A percentile compares a stretch with the other conserved stretches of the same genome.
Evolutionary conservation across 2,888 invertebrate genomes (phyloP).

Genomic region (Rhyacophila evoluta): DNA sequence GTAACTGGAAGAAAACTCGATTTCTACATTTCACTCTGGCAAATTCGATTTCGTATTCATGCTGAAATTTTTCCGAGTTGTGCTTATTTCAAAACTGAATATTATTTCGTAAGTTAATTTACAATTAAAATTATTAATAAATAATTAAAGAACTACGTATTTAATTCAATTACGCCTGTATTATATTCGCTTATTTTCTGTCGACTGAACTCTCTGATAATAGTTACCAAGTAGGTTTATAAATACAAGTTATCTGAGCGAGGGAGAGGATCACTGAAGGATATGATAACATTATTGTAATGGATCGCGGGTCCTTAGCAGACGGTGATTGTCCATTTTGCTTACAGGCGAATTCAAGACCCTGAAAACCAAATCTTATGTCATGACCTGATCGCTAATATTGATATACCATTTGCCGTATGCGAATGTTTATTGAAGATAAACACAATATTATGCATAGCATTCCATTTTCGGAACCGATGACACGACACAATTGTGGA

Average conservation of each 20-base stretch:
- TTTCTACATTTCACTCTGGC: not conserved
- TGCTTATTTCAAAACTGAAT: not conserved
- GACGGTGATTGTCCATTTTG: not conserved
- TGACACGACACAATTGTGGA: too few species aligned
- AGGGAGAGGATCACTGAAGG: too few species aligned
- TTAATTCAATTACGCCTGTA: too few species aligned
- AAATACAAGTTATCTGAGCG: too few species aligned
- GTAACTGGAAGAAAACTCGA: not conserved
- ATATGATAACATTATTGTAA: not conserved
- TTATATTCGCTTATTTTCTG: too few species aligned
- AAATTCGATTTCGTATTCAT: too few species aligned
- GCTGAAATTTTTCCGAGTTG: not conserved
- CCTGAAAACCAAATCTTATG: not conserved
- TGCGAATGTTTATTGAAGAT: slow-evolving; percentile 1
- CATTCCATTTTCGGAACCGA: too few species aligned
- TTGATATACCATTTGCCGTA: not conserved
- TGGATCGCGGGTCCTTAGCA: not conserved
- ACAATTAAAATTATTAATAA: not conserved
- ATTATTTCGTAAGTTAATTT: not conserved
- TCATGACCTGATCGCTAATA: not conserved
- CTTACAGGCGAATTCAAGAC: not conserved
- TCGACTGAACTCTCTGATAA: too few species aligned
- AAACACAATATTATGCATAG: not conserved
- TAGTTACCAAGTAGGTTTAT: too few species aligned
- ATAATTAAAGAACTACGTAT: too few species aligned